These are phyloP conservation scores for Poecilia gillii DNA, from an alignment of 2,797 vertebrate genomes.

Conservation along the genomic window DNA sequence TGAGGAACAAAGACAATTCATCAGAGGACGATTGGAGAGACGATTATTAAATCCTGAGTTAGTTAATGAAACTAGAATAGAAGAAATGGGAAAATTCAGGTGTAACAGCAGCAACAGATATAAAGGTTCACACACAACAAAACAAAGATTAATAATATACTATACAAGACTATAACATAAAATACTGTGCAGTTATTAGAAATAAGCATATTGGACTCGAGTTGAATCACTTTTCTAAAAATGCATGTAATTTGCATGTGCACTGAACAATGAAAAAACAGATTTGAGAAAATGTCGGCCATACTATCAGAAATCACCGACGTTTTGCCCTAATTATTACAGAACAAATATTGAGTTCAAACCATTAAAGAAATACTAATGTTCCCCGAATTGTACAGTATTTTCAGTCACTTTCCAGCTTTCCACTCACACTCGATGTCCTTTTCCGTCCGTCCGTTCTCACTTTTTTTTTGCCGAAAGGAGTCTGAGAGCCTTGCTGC, in stretches of 20 bases:
- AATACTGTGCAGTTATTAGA: no score
- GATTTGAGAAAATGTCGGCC: background rate
- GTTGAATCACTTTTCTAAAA: background rate
- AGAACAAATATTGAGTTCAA: background rate
- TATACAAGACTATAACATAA: no score
- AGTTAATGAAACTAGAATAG: no score
- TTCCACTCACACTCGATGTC: slow-evolving; percentile 3
- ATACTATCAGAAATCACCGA: background rate
- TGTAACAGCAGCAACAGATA: no score
- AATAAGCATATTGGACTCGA: no score
- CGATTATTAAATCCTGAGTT: background rate
- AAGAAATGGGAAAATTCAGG: no score
- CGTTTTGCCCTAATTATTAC: background rate
- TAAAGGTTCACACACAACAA: no score
- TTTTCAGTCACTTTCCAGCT: slow-evolving; percentile 1
- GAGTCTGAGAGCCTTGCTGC: slow-evolving; percentile 64
- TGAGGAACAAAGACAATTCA: no score
- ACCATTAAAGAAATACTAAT: background rate
- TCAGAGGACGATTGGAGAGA: no score
- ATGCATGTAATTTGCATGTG: background rate
- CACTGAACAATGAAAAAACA: no score
- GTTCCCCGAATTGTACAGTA: background rate
- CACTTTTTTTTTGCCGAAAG: slow-evolving; percentile 46
- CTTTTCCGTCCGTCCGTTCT: slow-evolving; percentile 13
- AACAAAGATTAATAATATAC: no score